Percentiles rank a stretch among this genome's conserved stretches.
These are phyloP conservation scores for Melanerpes formicivorus DNA, from an alignment of 2,113 vertebrate species.

Conservation along the genomic window DNA sequence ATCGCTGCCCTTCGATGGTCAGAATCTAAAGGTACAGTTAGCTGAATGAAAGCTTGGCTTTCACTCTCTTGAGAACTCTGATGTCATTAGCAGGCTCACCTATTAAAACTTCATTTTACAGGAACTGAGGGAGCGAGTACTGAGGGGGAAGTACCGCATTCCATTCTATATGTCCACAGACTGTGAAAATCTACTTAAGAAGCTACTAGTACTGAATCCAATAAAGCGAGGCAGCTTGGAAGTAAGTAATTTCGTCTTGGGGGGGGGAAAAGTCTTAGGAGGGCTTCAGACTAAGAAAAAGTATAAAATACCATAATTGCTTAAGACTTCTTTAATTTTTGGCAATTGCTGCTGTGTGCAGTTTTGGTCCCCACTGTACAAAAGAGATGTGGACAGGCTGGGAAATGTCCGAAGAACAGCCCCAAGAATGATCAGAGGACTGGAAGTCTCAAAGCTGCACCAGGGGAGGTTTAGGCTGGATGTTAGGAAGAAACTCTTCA, in stretches of 20 bases:
- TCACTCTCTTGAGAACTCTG: background rate
- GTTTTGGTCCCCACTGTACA: too few relatives aligned
- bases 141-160: slow-evolving; percentile 97
- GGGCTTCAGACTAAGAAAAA: background rate
- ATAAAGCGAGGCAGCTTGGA: slow-evolving; percentile 95
- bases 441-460: too few relatives aligned
- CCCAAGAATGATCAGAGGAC: too few relatives aligned
- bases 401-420: too few relatives aligned
- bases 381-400: too few relatives aligned
- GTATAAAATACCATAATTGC: background rate
- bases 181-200: slow-evolving; percentile 98
- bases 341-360: too few relatives aligned
- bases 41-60: background rate
- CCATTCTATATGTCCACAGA: slow-evolving; percentile 99
- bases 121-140: slow-evolving; percentile 94
- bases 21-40: slow-evolving; percentile 91
- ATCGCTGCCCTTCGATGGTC: slow-evolving; percentile 94
- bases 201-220: slow-evolving; percentile 93
- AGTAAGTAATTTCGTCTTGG: slow-evolving; percentile 74
- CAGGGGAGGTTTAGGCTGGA: too few relatives aligned
- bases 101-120: slow-evolving; percentile 50
- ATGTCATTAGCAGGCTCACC: background rate
- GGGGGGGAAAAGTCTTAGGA: background rate
- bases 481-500: too few relatives aligned
- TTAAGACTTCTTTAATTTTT: background rate